Evolutionary conservation across 2,797 vertebrate genomes (phyloP).

Genomic region (Clamator glandarius): DNA sequence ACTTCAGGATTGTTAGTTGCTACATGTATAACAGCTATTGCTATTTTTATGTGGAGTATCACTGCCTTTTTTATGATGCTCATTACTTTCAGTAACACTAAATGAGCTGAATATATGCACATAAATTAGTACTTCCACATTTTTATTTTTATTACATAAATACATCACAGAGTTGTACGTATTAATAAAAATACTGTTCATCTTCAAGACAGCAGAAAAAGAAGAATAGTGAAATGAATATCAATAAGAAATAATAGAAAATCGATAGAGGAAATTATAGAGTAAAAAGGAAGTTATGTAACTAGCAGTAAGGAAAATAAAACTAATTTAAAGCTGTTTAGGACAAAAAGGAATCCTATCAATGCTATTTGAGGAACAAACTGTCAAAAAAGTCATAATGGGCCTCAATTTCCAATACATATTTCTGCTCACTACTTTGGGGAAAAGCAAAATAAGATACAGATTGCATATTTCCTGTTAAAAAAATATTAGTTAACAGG

Average conservation of each 20-base stretch:
- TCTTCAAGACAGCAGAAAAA: slow-evolving; percentile 11
- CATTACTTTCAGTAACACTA: slow-evolving; percentile 34
- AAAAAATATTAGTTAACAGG: not conserved
- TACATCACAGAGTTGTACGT: not conserved
- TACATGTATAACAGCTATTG: not conserved
- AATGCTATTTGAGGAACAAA: not conserved
- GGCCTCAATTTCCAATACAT: not conserved
- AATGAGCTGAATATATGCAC: slow-evolving; percentile 18
- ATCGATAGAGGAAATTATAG: slow-evolving; percentile 24
- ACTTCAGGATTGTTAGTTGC: not conserved
- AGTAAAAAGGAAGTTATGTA: not conserved
- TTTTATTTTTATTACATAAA: slow-evolving; percentile 42
- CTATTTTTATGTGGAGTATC: not conserved
- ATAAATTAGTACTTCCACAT: slow-evolving; percentile 18
- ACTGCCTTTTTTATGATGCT: not conserved
- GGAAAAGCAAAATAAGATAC: not conserved
- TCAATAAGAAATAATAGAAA: slow-evolving; percentile 13
- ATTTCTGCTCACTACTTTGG: not conserved
- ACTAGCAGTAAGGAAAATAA: slow-evolving; percentile 1
- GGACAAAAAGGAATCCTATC: not conserved
- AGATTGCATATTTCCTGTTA: fast-evolving
- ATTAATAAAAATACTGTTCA: slow-evolving; percentile 1
- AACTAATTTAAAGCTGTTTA: not conserved
- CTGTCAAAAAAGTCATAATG: not conserved
- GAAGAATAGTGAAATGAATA: not conserved